Base-by-base conservation (phyloP, 2,888 invertebrate genomes). In the Apamea crenata region DNA sequence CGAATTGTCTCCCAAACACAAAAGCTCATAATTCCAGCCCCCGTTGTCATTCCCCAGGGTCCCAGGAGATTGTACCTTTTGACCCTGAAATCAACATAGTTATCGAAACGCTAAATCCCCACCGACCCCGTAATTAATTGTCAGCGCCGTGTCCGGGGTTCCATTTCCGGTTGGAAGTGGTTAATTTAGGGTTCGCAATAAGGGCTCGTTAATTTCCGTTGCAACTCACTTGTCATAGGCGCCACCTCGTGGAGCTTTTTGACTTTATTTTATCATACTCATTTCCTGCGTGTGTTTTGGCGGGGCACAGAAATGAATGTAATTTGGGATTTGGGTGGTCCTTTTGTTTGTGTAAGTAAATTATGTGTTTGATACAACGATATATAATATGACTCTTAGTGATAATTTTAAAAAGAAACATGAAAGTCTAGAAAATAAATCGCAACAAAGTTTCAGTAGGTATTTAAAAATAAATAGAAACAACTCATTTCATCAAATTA, bases 121-220 rank as follows among this genome's bases (percentile, higher is more conserved):
- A 74, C 83, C 78, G 85, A 81, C 77, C 78, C 73, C 73, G 80
- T 90, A 92, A 92, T 91, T 89, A 92, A 92, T 93, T 91, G 89
- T 87, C 86, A 89, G 87, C 86, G 85, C 83, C 78, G 82, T 87
- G 79, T 91, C 90, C 89, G 85, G 86, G 88, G 88, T 87, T 88
- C 83, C 89, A 91, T 91, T 91, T 92, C 93, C 93, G 88, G 87
- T 84, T 89, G 93, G 93, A 93, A 93, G 91, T 91, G 93, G 92
- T 92, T 94, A 92, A 93, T 94, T 93, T 91, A 88, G 92, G 90
- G 89, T 89, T 88, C 86, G 88, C 90, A 95, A 94, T 94, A 94
- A 93, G 92, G 91, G 91, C 92, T 92, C 92, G 92, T 93, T 94
- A 94, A 94, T 95, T 92, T 95, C 95, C 95, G 94, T 83, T 90